phyloP scores from a whole-genome alignment of 2,113 vertebrate species.

The Alligator sinensis region DNA sequence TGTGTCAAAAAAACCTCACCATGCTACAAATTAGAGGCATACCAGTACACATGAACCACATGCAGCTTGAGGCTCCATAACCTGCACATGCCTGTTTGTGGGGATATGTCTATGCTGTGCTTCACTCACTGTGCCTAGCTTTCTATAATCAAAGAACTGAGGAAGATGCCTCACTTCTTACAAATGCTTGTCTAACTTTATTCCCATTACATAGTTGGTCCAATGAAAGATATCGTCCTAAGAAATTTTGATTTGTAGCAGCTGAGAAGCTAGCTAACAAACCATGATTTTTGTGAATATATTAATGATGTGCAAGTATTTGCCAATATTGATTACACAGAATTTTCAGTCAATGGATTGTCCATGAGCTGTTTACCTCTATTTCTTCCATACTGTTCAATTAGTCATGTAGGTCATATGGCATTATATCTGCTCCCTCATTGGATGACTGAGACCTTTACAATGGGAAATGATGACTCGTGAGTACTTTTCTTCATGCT shows the following conservation, averaged over 20 bases:
- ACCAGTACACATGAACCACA: too few relatives aligned
- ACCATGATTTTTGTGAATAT: neutral
- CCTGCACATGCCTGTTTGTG: too few relatives aligned
- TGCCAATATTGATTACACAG: neutral
- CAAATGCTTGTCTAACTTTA: too few relatives aligned
- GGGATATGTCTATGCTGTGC: too few relatives aligned
- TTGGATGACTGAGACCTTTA: neutral
- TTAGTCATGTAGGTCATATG: neutral
- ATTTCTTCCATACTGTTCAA: neutral
- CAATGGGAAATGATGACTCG: neutral
- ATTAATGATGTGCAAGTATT: neutral
- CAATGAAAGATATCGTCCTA: too few relatives aligned
- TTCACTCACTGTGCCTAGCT: too few relatives aligned
- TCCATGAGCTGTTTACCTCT: neutral
- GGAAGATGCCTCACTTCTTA: too few relatives aligned
- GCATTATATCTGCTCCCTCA: neutral
- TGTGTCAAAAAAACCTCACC: too few relatives aligned
- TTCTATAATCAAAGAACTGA: too few relatives aligned
- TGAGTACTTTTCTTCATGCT: neutral
- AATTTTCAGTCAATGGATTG: neutral
- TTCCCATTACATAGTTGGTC: too few relatives aligned
- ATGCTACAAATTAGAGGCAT: too few relatives aligned
- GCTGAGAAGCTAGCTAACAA: neutral
- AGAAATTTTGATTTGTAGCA: neutral
- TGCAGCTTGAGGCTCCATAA: too few relatives aligned